Evolutionary conservation across 2,113 vertebrate genomes (phyloP).

Genomic region (Sorex araneus): DNA sequence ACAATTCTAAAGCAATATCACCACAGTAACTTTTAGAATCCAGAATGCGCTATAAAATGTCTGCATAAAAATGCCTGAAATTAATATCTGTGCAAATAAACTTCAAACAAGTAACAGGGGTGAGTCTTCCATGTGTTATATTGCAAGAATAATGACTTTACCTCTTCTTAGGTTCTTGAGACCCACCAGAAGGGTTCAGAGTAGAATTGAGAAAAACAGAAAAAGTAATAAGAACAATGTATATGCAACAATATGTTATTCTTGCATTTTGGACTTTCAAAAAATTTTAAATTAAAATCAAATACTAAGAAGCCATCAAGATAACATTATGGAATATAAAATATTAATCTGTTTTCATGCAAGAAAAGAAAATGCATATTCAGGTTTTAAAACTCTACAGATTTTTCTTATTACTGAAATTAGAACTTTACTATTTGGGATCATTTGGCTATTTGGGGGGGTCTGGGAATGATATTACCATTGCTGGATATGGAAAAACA

Average conservation of each 20-base stretch:
- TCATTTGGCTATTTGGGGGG: background rate
- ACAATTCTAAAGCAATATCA: background rate
- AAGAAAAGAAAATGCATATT: conserved; percentile 35
- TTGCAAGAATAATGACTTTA: background rate
- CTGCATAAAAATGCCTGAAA: background rate
- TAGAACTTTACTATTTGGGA: background rate
- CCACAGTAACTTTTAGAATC: conserved; percentile 26
- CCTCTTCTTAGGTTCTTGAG: background rate
- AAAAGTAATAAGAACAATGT: background rate
- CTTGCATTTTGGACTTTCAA: conserved; percentile 22
- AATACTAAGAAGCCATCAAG: conserved; percentile 46
- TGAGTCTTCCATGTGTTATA: background rate
- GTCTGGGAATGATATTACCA: background rate
- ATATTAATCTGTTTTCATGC: background rate
- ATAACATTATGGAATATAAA: background rate
- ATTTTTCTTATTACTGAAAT: background rate
- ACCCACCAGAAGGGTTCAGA: background rate
- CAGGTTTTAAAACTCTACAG: background rate
- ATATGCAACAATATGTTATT: background rate
- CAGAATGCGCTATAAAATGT: background rate
- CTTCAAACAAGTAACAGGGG: background rate
- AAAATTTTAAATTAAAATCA: conserved; percentile 30
- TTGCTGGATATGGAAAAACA: background rate
- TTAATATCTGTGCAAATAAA: conserved; percentile 1
- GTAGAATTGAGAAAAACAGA: background rate